These are phyloP conservation scores for Jordanella pulchra DNA, from an alignment of 2,797 vertebrate species.

Conservation along the genomic window DNA sequence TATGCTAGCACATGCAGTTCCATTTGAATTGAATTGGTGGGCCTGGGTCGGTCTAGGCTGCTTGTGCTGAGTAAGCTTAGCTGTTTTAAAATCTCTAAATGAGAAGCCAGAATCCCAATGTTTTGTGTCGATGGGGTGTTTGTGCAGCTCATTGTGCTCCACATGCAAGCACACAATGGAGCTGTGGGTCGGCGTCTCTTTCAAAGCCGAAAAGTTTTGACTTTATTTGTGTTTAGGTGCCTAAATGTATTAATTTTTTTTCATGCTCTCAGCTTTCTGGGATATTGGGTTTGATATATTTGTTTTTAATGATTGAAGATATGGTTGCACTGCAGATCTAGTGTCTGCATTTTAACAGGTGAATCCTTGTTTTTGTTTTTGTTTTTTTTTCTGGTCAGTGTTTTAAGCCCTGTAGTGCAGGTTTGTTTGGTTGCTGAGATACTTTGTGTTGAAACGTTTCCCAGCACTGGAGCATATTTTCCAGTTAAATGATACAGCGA, in stretches of 20 bases:
- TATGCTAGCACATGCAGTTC: conserved; percentile 82
- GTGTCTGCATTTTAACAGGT: not conserved
- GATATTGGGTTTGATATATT: not conserved
- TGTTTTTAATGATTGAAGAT: not conserved
- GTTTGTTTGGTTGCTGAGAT: conserved; percentile 35
- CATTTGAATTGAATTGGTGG: conserved; percentile 78
- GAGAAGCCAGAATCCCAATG: conserved; percentile 70
- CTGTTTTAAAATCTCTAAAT: conserved; percentile 78
- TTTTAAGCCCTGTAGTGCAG: conserved; percentile 9
- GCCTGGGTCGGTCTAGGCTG: conserved; percentile 67
- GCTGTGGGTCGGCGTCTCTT: conserved; percentile 6
- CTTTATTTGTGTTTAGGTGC: conserved; percentile 13
- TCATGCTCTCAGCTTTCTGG: not conserved
- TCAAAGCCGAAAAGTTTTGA: not conserved
- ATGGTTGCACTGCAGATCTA: not conserved
- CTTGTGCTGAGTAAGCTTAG: conserved; percentile 79
- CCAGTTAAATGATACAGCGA: conserved; percentile 20
- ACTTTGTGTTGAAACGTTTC: conserved; percentile 35
- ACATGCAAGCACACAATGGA: conserved; percentile 66
- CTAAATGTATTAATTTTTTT: conserved; percentile 8
- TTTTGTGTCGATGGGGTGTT: conserved; percentile 73
- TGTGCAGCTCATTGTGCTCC: conserved; percentile 76
- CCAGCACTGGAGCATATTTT: conserved; percentile 17
- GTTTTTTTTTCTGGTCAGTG: too few relatives aligned
- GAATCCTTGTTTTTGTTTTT: not conserved